Percentiles rank a stretch among this genome's conserved stretches.
Conservation (phyloP, 2,888 invertebrate genomes). For the Ecdyonurus torrentis region DNA sequence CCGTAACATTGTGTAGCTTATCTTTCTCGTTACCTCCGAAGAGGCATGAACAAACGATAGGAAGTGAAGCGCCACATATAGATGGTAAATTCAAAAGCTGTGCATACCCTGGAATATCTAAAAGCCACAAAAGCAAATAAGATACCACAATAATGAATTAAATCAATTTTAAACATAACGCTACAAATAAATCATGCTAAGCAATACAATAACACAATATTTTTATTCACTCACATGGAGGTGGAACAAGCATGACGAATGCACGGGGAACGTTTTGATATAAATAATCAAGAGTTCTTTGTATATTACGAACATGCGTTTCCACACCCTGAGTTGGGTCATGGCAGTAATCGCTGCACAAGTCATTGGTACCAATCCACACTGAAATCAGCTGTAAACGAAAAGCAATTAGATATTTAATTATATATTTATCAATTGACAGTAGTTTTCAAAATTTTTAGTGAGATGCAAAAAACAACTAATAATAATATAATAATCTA, state of each 20-base stretch:
- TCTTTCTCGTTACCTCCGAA: slow-evolving; percentile 7
- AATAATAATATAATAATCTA: background rate
- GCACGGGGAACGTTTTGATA: slow-evolving; percentile 6
- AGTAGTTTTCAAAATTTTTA: background rate
- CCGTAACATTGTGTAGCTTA: slow-evolving; percentile 4
- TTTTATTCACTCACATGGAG: slow-evolving; percentile 9
- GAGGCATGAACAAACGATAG: slow-evolving; percentile 6
- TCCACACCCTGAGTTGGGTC: slow-evolving; percentile 5
- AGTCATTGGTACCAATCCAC: slow-evolving; percentile 9
- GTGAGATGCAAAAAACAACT: background rate
- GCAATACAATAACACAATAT: too few species aligned
- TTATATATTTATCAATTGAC: background rate
- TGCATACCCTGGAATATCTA: slow-evolving; percentile 10
- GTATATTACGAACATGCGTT: slow-evolving; percentile 2
- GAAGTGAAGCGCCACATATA: background rate
- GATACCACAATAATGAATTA: too few species aligned
- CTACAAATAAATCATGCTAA: too few species aligned
- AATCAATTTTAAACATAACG: too few species aligned
- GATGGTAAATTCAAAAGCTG: slow-evolving; percentile 7
- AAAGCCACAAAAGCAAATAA: too few species aligned
- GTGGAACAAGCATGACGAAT: slow-evolving; percentile 8
- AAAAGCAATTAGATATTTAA: too few species aligned
- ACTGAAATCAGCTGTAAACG: slow-evolving; percentile 7
- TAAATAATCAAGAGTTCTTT: slow-evolving; percentile 7
- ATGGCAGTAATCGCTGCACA: slow-evolving; percentile 8